Conservation (phyloP, 2,888 invertebrate species). For the Isotomurus palustris region DNA sequence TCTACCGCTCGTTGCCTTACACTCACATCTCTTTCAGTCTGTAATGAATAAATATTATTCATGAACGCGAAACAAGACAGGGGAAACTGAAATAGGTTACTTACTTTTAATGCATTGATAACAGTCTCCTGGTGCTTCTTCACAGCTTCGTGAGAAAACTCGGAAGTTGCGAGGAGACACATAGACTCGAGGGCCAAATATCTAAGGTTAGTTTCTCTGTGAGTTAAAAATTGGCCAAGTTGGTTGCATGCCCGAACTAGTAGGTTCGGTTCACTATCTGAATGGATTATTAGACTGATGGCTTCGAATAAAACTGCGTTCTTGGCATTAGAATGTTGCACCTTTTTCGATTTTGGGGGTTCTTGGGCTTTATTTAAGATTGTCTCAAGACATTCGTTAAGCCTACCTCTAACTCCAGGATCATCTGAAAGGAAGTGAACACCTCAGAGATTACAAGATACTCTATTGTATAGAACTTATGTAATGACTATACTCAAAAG, state of each 20-base stretch:
- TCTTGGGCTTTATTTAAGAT: slow-evolving; percentile 98
- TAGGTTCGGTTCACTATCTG: slow-evolving; percentile 94
- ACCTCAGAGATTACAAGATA: slow-evolving; percentile 49
- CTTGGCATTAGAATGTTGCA: slow-evolving; percentile 99
- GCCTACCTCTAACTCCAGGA: slow-evolving; percentile 89
- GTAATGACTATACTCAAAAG: slow-evolving; percentile 4
- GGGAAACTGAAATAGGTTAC: slow-evolving; percentile 3
- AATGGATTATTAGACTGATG: slow-evolving; percentile 98
- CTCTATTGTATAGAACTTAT: background rate
- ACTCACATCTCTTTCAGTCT: slow-evolving; percentile 97
- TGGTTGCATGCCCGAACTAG: slow-evolving; percentile 98
- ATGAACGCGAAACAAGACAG: no score
- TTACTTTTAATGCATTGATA: slow-evolving; percentile 89
- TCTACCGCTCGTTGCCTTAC: slow-evolving; percentile 98
- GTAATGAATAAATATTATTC: no score
- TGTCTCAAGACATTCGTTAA: slow-evolving; percentile 96
- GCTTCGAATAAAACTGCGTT: slow-evolving; percentile 99
- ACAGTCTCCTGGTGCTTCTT: slow-evolving; percentile 99
- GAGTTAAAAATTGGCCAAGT: slow-evolving; percentile 94
- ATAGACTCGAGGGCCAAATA: slow-evolving; percentile 98
- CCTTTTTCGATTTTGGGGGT: slow-evolving; percentile 99
- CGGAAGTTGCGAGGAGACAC: slow-evolving; percentile 98
- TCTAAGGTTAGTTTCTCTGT: slow-evolving; percentile 94
- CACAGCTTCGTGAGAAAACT: slow-evolving; percentile 98
- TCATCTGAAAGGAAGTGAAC: slow-evolving; percentile 61